Conservation (phyloP, 2,113 vertebrate genomes). For the Triplophysa dalaica region DNA sequence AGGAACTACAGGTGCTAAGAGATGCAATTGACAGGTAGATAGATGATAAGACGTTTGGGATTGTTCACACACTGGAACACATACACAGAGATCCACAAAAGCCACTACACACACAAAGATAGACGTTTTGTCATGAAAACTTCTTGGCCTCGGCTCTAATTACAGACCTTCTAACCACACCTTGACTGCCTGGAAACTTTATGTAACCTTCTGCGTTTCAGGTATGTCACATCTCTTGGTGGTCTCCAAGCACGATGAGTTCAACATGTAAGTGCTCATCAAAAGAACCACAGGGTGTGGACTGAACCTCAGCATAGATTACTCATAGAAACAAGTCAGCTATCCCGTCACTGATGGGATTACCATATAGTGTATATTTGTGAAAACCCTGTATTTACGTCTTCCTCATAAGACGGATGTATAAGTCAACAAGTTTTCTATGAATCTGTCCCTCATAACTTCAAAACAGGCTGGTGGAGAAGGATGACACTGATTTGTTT, state of each 20-base stretch:
- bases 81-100: conserved; percentile 27
- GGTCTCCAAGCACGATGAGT: conserved; percentile 61
- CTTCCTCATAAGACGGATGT: conserved; percentile 57
- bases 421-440: neutral
- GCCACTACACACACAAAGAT: conserved; percentile 21
- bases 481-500: neutral
- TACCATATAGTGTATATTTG: conserved; percentile 5
- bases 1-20: neutral
- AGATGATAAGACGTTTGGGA: conserved; percentile 40
- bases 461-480: neutral
- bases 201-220: conserved; percentile 20
- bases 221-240: conserved; percentile 55
- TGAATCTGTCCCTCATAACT: neutral
- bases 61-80: neutral
- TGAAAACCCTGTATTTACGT: conserved; percentile 46
- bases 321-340: conserved; percentile 4
- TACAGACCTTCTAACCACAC: conserved; percentile 54
- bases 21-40: conserved; percentile 35
- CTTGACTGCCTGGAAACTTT: conserved; percentile 34
- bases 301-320: conserved; percentile 48
- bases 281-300: conserved; percentile 59
- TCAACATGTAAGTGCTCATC: conserved; percentile 40
- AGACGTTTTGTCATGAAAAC: conserved; percentile 37
- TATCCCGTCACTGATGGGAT: conserved; percentile 6
- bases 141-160: conserved; percentile 49